Percentiles rank a stretch among this genome's conserved stretches.
These are phyloP conservation scores for Panthera uncia DNA, from an alignment of 2,113 vertebrate genomes.

Conservation along the genomic window DNA sequence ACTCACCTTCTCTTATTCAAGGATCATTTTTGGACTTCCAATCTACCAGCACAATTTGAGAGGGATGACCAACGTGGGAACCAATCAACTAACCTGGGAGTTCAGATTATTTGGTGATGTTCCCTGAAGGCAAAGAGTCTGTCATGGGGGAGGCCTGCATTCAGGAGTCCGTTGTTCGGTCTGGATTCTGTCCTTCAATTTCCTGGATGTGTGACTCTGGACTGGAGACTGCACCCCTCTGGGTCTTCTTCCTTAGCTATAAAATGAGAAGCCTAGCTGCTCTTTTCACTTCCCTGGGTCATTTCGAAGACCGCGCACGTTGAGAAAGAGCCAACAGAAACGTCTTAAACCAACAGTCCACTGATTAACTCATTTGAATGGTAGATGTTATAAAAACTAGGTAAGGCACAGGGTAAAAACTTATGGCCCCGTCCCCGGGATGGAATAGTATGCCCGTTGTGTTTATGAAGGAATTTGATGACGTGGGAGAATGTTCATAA, in stretches of 20 bases:
- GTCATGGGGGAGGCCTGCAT: fast-evolving
- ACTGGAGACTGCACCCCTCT: not conserved
- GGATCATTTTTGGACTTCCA: not conserved
- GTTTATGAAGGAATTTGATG: not conserved
- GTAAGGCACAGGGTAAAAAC: not conserved
- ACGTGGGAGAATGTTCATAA: not conserved
- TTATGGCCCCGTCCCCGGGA: fast-evolving
- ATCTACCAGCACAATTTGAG: not conserved
- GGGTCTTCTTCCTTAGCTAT: not conserved
- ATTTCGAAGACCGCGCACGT: not conserved
- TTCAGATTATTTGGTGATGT: not conserved
- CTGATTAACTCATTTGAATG: not conserved
- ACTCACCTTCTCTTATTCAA: not conserved
- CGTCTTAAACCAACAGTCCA: not conserved
- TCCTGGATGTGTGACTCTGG: not conserved
- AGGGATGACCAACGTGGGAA: not conserved
- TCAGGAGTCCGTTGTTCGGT: fast-evolving
- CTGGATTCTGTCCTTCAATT: not conserved
- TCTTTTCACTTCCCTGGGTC: not conserved
- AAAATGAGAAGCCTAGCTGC: not conserved
- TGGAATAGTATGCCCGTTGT: not conserved
- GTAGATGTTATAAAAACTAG: not conserved
- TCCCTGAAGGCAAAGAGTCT: fast-evolving
- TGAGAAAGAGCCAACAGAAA: not conserved
- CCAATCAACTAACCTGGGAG: not conserved